These are phyloP conservation scores for Phasia obesa DNA, from an alignment of 2,888 invertebrate species.

Conservation along the genomic window DNA sequence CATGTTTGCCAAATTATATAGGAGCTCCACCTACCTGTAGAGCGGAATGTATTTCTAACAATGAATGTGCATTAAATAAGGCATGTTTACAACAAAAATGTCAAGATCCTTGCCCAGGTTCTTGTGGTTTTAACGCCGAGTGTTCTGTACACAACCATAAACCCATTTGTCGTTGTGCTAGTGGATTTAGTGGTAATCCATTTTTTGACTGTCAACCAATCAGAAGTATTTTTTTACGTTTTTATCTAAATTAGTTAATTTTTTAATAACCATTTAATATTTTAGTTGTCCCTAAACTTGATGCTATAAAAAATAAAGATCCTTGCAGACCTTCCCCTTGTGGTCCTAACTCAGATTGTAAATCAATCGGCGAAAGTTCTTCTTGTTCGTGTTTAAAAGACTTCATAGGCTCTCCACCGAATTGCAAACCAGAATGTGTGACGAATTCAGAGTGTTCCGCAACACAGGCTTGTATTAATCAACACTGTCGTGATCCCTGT, in stretches of 20 bases:
- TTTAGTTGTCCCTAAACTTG: conserved; percentile 75
- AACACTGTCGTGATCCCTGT: conserved; percentile 89
- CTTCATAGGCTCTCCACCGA: conserved; percentile 89
- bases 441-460: conserved; percentile 90
- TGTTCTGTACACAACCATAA: conserved; percentile 90
- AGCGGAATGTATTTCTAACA: conserved; percentile 88
- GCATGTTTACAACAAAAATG: conserved; percentile 90
- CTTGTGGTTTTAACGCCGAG: conserved; percentile 89
- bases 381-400: conserved; percentile 87
- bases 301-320: conserved; percentile 81
- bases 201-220: conserved; percentile 84
- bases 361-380: conserved; percentile 86
- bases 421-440: conserved; percentile 91
- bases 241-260: neutral
- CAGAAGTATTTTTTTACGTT: conserved; percentile 71
- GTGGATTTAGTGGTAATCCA: conserved; percentile 79
- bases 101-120: conserved; percentile 88
- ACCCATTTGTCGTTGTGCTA: conserved; percentile 88
- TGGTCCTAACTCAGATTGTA: conserved; percentile 89
- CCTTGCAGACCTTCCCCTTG: conserved; percentile 91
- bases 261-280: conserved; percentile 38
- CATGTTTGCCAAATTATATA: conserved; percentile 87
- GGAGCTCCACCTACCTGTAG: conserved; percentile 89
- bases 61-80: conserved; percentile 86
- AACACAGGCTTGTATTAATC: conserved; percentile 88